phyloP scores from a whole-genome alignment of 1,140 invertebrate species.

The Orchesella cincta region DNA sequence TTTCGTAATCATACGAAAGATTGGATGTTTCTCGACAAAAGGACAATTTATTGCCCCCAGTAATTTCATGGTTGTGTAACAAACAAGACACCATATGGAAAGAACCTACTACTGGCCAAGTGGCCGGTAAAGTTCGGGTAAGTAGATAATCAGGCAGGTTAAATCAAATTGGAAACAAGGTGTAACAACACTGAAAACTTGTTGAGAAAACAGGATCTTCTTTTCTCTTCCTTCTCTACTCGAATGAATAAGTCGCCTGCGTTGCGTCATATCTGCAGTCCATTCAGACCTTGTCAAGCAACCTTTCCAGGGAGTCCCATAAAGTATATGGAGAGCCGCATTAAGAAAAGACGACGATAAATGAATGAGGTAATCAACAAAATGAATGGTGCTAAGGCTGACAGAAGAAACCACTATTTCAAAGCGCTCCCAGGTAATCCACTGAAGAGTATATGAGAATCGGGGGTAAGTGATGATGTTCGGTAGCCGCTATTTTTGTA shows the following conservation, averaged over 20 bases:
- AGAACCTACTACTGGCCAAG: too few species aligned
- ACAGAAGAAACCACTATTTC: too few species aligned
- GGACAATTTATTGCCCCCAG: not conserved
- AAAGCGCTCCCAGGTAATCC: too few species aligned
- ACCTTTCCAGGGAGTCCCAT: slow-evolving; percentile 7
- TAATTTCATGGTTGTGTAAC: not conserved
- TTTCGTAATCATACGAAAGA: too few species aligned
- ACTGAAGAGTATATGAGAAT: too few species aligned
- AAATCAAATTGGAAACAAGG: not conserved
- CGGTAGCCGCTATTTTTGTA: too few species aligned
- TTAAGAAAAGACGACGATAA: too few species aligned
- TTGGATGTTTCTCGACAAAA: too few species aligned
- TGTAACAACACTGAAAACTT: too few species aligned
- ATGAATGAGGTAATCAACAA: not conserved
- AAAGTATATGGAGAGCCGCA: not conserved
- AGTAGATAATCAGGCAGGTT: not conserved
- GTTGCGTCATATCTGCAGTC: not conserved
- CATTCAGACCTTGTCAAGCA: not conserved
- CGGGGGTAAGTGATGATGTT: too few species aligned
- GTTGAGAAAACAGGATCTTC: not conserved
- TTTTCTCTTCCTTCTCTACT: not conserved
- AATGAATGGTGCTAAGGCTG: slow-evolving; percentile 5
- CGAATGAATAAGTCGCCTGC: too few species aligned
- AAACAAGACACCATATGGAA: not conserved
- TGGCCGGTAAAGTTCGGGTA: too few species aligned